Base-by-base conservation (phyloP, 2,797 vertebrate genomes). In the Pangasius djambal region DNA sequence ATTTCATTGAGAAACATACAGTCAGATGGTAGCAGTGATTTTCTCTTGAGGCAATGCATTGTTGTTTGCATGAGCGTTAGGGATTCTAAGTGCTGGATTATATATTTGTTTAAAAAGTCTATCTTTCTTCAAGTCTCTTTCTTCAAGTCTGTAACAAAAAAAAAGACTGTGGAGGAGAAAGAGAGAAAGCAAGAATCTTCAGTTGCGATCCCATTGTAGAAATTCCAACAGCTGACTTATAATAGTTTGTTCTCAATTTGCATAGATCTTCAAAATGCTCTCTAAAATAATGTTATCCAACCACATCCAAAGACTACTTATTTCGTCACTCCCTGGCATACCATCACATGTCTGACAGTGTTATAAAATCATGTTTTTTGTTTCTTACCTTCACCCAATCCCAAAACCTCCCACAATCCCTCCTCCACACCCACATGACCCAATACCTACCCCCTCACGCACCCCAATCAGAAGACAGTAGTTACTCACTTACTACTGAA, bases 401-500 rank as follows among this genome's bases (percentile, higher is more conserved):
- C 89, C 86, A 91, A 90, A 89, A 92, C 85, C 84, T 92, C 89
- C 92, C 89, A 93, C 92, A 61, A 88, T 89, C 89, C 90, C 70
- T 81, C 75, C 79, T 86, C 92, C 90, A 91, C 89, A 89, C 93
- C 94, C 91, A 63, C 83, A 91, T 89, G 86, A 87, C 86, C 89
- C 91, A 87, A 92, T 91, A 91, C 90, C 86, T 88, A 85, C 92
- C 89, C 90, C 90, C 86, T 92, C 92, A 89, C 50, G 55, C 89
- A 86, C 86, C 91, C 92, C 91, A 91, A 95, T 94, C 95, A 97
- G 96, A 96, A 88, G 95, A 94, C 90, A 94, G 92, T 95, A 92
- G 93, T 95, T 93, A 94, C 92, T 94, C 93, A 89, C 92, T 92
- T 93, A 91, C 93, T 93, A 89, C 95, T 82, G 94, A 86, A 88